Evolutionary conservation across 2,113 vertebrate species (phyloP).

Genomic region (Tupaia chinensis): DNA sequence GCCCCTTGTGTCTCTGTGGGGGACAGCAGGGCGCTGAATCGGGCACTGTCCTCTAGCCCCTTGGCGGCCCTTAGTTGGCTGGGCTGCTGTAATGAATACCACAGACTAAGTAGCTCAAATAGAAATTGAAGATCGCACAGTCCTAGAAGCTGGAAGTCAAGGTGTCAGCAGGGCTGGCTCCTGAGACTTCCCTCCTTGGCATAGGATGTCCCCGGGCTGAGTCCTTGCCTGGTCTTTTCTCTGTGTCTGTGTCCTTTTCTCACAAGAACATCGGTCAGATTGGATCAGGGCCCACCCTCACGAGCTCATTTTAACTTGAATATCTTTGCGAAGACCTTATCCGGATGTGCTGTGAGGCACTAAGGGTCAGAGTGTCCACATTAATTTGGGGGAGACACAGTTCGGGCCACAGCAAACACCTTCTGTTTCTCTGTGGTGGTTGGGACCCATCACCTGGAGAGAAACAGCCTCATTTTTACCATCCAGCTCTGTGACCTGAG

Average conservation of each 20-base stretch:
- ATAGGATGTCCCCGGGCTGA: background rate
- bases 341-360: background rate
- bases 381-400: no score
- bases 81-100: accelerated
- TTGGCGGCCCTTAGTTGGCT: background rate
- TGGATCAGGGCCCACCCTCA: background rate
- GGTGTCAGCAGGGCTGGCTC: background rate
- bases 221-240: background rate
- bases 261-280: accelerated
- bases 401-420: background rate
- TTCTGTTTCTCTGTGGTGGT: background rate
- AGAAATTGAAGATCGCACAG: no score
- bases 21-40: background rate
- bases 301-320: background rate
- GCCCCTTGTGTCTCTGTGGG: no score
- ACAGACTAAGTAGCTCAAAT: no score
- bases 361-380: background rate
- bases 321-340: background rate
- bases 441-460: accelerated
- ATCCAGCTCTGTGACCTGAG: background rate
- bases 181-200: background rate
- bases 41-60: background rate
- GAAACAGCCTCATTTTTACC: background rate
- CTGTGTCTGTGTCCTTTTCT: background rate
- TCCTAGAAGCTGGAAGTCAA: background rate